Conservation (phyloP, 2,888 invertebrate species). For the Pseudococcus viburni region DNA sequence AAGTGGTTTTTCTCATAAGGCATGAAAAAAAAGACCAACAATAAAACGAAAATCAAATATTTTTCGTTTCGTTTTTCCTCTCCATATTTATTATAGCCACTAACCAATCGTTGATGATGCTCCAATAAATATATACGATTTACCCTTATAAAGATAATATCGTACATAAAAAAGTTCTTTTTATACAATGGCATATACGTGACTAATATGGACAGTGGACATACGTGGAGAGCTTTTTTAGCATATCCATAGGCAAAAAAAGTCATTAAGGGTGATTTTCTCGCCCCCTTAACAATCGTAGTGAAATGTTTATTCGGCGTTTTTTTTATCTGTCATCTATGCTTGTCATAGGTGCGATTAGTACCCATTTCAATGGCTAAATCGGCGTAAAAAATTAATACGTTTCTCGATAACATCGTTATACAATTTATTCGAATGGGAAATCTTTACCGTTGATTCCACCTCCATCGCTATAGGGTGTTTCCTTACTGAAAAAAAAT, state of each 20-base stretch:
- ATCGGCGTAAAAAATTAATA: constrained; percentile 16
- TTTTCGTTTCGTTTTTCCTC: constrained; percentile 47
- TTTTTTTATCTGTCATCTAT: constrained; percentile 33
- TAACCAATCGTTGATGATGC: constrained; percentile 45
- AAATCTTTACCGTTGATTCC: neutral
- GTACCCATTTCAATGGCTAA: neutral
- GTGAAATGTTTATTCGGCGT: constrained; percentile 13
- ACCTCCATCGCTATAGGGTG: neutral
- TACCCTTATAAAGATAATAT: constrained; percentile 43
- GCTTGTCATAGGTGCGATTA: neutral
- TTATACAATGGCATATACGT: constrained; percentile 18
- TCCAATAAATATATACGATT: constrained; percentile 44
- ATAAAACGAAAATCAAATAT: constrained; percentile 55
- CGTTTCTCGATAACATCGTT: neutral
- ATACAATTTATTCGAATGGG: neutral
- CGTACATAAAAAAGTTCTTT: constrained; percentile 41
- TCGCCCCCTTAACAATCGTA: neutral
- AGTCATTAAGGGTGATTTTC: constrained; percentile 10
- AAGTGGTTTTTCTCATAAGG: constrained; percentile 36
- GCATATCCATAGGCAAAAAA: constrained; percentile 25
- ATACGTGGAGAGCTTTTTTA: neutral
- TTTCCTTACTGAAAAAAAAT: neutral
- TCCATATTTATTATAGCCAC: constrained; percentile 39
- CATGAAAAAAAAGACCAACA: neutral
- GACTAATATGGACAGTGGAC: constrained; percentile 32